A percentile compares a stretch with the other conserved stretches of the same genome.
These are phyloP conservation scores for Teleogryllus occipitalis DNA, from an alignment of 1,140 invertebrate species.

Conservation along the genomic window DNA sequence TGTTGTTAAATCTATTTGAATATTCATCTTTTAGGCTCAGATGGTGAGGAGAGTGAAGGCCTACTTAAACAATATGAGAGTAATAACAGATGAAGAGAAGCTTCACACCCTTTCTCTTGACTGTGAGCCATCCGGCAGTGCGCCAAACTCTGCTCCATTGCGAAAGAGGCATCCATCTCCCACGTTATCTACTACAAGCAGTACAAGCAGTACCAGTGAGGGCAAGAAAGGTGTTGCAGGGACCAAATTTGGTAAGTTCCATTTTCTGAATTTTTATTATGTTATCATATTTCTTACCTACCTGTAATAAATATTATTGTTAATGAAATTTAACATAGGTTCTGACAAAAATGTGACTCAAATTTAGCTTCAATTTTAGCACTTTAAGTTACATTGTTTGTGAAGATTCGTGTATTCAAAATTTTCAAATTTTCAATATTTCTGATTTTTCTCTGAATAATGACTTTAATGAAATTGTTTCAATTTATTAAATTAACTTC, in stretches of 20 bases:
- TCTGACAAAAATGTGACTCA: too few species aligned
- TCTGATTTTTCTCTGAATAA: neutral
- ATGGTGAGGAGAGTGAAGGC: conserved; percentile 95
- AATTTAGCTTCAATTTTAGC: too few species aligned
- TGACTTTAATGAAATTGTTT: neutral
- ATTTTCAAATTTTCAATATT: too few species aligned
- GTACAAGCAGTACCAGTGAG: conserved; percentile 79
- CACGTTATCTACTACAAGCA: conserved; percentile 80
- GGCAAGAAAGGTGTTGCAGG: conserved; percentile 47
- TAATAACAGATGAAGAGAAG: conserved; percentile 83
- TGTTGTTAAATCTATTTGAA: too few species aligned
- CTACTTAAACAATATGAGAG: conserved; percentile 86
- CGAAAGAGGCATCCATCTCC: conserved; percentile 73
- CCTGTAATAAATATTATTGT: too few species aligned
- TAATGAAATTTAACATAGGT: too few species aligned
- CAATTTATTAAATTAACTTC: neutral
- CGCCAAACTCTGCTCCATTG: conserved; percentile 40
- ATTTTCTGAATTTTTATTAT: conserved; percentile 9
- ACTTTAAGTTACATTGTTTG: too few species aligned
- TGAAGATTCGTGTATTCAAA: too few species aligned
- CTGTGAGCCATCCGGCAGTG: conserved; percentile 66
- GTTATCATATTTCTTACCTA: neutral
- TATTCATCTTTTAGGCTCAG: conserved; percentile 53
- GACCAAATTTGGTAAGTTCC: conserved; percentile 55
- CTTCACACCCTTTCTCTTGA: conserved; percentile 80